Base-by-base conservation (phyloP, 2,113 vertebrate genomes). In the Morone saxatilis region DNA sequence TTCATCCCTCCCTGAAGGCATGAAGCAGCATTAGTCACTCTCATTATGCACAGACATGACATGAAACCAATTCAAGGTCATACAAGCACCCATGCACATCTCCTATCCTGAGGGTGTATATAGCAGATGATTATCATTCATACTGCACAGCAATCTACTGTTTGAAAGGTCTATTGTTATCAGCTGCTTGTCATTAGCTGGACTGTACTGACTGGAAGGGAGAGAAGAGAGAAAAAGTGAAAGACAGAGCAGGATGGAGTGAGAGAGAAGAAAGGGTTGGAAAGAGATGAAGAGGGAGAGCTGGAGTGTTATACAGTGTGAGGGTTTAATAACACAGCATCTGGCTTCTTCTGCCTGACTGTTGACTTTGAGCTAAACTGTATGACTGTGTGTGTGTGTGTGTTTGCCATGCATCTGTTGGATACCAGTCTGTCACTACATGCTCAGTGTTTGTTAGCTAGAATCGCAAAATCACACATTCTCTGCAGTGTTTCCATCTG, bases 41-140 rank as follows among this genome's bases (percentile, higher is more conserved):
- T 86, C 81, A 88, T 90, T 88, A 90, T 84, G 74, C 76, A 71
- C 72, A 83, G 62, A 69, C 80, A 82, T 82, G 81, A 88, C 82
- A 84, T 80, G 38, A 80, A 87, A 78, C 81, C 72, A 68, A 81
- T 71, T 69, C 77, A 92, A 92, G 88, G 88, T 86, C 69, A 68
- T 1, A 22, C 63, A 65, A 78, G 72, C 67, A 2, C 71, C 13
- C 36, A 56, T 70, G 59, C 85, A 89, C 71, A 63, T 78, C 72
- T 71, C 6, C 66, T 74, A 6, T 83, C 87, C 76, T 31, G 47
- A 6, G 76, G 85, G 69, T 40, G 78, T 4, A 13, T 25, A 19
- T 22, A 31, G 12, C 38, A 20, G 57, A 71, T 69, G 70, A 73
- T 72, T 69, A 84, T 77, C 78, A 70, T 61, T 86, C 78, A 81